Base-by-base conservation (phyloP, 1,140 invertebrate species). In the Drosophila ananassae region DNA sequence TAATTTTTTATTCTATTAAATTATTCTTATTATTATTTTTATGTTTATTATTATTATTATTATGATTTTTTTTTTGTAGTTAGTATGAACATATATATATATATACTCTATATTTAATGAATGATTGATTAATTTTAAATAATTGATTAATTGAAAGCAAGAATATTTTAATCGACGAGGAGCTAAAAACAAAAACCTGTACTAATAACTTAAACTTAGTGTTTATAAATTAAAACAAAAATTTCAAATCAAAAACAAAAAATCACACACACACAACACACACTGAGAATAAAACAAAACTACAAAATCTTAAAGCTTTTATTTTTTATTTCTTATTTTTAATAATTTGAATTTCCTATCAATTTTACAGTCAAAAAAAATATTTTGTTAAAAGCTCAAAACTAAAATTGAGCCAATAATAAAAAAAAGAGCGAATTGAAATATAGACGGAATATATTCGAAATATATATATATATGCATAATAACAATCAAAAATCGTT, bases 1-100 rank as follows among this genome's bases (percentile, higher is more conserved):
- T 89, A 84, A 89, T 89, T 89, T 84, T 89, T 83, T 89, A 89
- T 80, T 89, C 77, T 89, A 89, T 89, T 89, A 89, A 89, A 89
- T 89, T 89, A 89, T 89, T 89, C 58, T 89, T 80, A 84, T 89
- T 89, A 83, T 89, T 89, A 89, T 83, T 87, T 79, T 77, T 89
- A 89, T 89, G 68, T 89, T 89, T 74, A 84, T 87, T 89, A 83
- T 89, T 63, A 64, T 66, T 84, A 83, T 77, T 71, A 82, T 77
- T 54, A 80, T 56, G n/a, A n/a, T n/a, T n/a, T 77, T 89, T 85
- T 80, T 79, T 80, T 74, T 79, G 44, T 78, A 87, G 82, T 60
- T 63, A 62, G 46, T 78, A 77, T 62, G 66, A 37, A 76, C 39
- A 76, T 67, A 56, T 67, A 71, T 59, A 73, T 54, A 44, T 25